Percentiles rank a stretch among this genome's conserved stretches.
phyloP scores from a whole-genome alignment of 2,888 invertebrate species.

The Oscheius onirici region DNA sequence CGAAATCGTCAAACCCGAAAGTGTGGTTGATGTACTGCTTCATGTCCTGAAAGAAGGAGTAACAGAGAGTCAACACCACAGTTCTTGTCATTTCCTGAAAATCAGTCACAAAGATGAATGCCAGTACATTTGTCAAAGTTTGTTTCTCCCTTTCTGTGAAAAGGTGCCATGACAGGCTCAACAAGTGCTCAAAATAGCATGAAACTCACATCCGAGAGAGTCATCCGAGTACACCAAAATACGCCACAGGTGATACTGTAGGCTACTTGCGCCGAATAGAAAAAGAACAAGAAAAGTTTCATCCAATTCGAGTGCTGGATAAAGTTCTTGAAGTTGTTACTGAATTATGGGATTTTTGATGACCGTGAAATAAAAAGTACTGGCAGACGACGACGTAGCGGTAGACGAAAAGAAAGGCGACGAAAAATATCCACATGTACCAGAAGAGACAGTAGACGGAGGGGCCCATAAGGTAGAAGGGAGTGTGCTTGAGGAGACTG shows the following conservation, averaged over 20 bases:
- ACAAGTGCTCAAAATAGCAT: too few relatives aligned
- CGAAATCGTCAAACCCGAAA: not conserved
- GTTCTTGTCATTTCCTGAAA: not conserved
- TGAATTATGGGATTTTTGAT: not conserved
- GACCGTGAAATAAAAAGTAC: not conserved
- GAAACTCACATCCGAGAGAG: too few relatives aligned
- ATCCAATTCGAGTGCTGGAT: not conserved
- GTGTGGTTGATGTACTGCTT: not conserved
- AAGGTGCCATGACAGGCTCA: too few relatives aligned
- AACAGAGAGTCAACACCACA: not conserved
- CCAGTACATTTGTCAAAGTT: too few relatives aligned
- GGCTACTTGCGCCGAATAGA: not conserved
- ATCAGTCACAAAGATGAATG: too few relatives aligned
- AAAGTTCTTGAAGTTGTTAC: not conserved
- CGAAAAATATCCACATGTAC: not conserved
- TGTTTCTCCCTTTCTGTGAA: too few relatives aligned
- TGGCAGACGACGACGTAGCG: constrained; percentile 2
- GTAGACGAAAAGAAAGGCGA: constrained; percentile 11
- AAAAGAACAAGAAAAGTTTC: not conserved
- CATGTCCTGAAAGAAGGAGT: not conserved
- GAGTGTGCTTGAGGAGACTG: not conserved
- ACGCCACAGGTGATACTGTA: not conserved
- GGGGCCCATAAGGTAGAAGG: not conserved
- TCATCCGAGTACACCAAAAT: not conserved
- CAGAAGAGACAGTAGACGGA: not conserved